Evolutionary conservation across 2,113 vertebrate genomes (phyloP).

Genomic region (Rafetus swinhoei): DNA sequence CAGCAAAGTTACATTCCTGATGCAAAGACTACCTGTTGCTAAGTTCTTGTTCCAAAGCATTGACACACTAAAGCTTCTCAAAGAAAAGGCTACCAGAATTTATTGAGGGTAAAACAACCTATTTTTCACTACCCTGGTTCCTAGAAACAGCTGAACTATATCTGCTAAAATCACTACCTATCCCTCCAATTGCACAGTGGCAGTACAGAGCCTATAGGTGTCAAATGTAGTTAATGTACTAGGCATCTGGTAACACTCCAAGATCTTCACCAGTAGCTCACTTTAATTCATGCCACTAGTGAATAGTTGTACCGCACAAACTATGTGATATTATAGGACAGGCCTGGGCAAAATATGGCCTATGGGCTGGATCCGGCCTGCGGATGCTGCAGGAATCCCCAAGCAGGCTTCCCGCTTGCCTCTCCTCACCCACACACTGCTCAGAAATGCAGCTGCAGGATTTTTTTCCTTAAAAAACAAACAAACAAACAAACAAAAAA

Average conservation of each 20-base stretch:
- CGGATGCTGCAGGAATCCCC: too few relatives aligned
- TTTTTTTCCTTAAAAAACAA: too few relatives aligned
- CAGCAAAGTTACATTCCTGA: not conserved
- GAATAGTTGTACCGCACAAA: not conserved
- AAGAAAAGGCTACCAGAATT: not conserved
- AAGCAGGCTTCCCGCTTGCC: too few relatives aligned
- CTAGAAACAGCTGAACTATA: not conserved
- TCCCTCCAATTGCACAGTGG: not conserved
- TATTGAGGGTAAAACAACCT: not conserved
- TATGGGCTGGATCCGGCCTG: too few relatives aligned
- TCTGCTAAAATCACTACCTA: not conserved
- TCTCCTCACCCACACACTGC: too few relatives aligned
- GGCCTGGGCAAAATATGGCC: too few relatives aligned
- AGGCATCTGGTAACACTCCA: not conserved
- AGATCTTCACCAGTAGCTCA: not conserved
- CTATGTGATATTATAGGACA: too few relatives aligned
- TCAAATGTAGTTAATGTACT: not conserved
- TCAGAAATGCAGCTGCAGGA: too few relatives aligned
- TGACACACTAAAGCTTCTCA: not conserved
- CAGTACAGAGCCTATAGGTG: fast-evolving
- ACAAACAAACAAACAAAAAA: too few relatives aligned
- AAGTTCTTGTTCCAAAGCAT: not conserved
- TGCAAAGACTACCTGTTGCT: not conserved
- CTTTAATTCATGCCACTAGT: not conserved
- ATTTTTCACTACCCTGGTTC: not conserved